phyloP scores from a whole-genome alignment of 2,888 invertebrate genomes.

The Hydriomena furcata region DNA sequence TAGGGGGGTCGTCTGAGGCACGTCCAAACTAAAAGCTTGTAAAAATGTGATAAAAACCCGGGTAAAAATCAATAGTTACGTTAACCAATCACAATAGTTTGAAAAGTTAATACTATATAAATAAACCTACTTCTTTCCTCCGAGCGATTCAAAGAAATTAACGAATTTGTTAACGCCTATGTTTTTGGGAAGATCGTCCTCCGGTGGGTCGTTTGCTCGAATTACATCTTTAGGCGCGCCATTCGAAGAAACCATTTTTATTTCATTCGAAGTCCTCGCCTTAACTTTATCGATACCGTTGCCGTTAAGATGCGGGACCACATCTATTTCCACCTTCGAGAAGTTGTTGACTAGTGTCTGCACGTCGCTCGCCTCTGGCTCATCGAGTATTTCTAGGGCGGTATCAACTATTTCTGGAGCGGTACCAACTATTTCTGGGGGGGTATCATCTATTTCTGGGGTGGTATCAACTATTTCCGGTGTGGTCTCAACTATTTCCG shows the following conservation, averaged over 20 bases:
- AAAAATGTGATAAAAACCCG: too few species aligned
- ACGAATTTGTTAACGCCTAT: constrained; percentile 79
- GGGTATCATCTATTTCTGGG: background rate
- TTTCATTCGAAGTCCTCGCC: constrained; percentile 67
- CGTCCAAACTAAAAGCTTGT: too few species aligned
- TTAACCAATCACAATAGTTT: constrained; percentile 6
- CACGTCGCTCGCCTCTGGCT: constrained; percentile 2
- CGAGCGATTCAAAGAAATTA: constrained; percentile 77
- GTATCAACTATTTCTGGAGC: constrained; percentile 13
- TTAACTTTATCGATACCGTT: constrained; percentile 45
- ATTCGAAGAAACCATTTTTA: constrained; percentile 68
- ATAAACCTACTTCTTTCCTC: constrained; percentile 67
- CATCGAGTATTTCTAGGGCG: constrained; percentile 13
- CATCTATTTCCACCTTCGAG: constrained; percentile 7
- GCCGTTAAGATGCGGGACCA: constrained; percentile 45
- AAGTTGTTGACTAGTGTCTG: constrained; percentile 13
- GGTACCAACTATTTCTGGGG: background rate
- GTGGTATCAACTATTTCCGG: constrained; percentile 2
- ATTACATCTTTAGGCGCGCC: constrained; percentile 70
- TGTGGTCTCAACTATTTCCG: background rate
- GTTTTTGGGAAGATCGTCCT: constrained; percentile 76
- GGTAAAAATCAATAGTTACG: too few species aligned
- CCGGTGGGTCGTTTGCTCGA: constrained; percentile 74
- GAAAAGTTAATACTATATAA: constrained; percentile 3
- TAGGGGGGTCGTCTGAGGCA: too few species aligned